These are phyloP conservation scores for Heliocidaris tuberculata DNA, from an alignment of 35 echinoderm and acorn worm genomes.

Conservation along the genomic window DNA sequence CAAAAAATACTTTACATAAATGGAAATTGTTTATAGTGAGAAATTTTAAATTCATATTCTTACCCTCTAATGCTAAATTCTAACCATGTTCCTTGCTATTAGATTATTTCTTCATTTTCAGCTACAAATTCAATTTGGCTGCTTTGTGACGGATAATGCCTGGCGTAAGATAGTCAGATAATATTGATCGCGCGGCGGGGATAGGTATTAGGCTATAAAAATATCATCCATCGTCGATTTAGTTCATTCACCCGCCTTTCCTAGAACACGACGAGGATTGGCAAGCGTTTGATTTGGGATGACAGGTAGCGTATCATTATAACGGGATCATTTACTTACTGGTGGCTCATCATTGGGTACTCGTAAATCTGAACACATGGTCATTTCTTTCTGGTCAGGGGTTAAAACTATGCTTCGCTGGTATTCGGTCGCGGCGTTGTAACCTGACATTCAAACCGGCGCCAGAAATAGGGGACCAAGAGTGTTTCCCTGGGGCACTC, in stretches of 20 bases:
- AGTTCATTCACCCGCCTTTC: neutral
- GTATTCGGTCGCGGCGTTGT: neutral
- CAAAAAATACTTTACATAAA: too few species aligned
- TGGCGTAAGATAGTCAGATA: neutral
- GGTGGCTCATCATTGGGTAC: too few species aligned
- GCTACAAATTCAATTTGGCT: neutral
- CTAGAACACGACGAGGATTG: neutral
- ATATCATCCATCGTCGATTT: neutral
- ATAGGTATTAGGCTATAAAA: neutral
- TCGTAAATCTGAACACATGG: too few species aligned
- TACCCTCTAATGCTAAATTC: too few species aligned
- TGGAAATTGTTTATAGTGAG: too few species aligned
- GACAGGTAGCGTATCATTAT: too few species aligned
- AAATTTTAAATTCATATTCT: too few species aligned
- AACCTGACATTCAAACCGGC: neutral
- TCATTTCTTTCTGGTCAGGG: too few species aligned
- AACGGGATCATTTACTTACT: too few species aligned
- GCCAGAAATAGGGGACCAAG: neutral
- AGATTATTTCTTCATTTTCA: neutral
- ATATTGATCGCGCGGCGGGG: neutral
- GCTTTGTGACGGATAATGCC: neutral
- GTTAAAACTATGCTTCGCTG: too few species aligned
- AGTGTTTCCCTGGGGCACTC: neutral
- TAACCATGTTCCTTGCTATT: neutral
- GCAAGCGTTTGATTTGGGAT: too few species aligned